A percentile compares a stretch with the other conserved stretches of the same genome.
Evolutionary conservation across 2,888 invertebrate genomes (phyloP).

Genomic region (Orthonevra nobilis): DNA sequence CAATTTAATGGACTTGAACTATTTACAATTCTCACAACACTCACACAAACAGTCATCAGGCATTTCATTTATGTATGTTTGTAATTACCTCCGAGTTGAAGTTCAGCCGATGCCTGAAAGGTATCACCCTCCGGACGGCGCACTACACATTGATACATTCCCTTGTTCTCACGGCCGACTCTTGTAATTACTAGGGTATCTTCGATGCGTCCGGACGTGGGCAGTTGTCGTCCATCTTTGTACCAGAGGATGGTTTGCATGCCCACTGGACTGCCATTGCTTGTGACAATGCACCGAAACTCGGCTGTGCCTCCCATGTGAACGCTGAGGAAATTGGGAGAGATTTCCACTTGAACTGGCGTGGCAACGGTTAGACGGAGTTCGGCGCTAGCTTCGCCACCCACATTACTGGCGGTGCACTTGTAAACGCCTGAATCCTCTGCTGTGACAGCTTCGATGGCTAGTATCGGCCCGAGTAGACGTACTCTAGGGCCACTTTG

Average conservation of each 20-base stretch:
- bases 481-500: slow-evolving; percentile 84
- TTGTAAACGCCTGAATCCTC: slow-evolving; percentile 86
- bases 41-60: not conserved
- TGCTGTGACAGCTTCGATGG: slow-evolving; percentile 86
- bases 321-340: slow-evolving; percentile 85
- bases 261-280: slow-evolving; percentile 82
- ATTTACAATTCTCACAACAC: slow-evolving; percentile 6
- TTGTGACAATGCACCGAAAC: slow-evolving; percentile 84
- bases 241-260: slow-evolving; percentile 84
- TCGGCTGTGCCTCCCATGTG: slow-evolving; percentile 88
- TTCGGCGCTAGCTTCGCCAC: slow-evolving; percentile 86
- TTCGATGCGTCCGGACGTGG: slow-evolving; percentile 84
- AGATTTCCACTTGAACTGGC: slow-evolving; percentile 85
- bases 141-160: slow-evolving; percentile 89
- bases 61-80: not conserved
- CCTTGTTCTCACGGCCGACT: slow-evolving; percentile 86
- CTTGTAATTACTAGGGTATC: slow-evolving; percentile 85
- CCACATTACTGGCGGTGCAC: slow-evolving; percentile 86
- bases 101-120: slow-evolving; percentile 88
- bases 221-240: slow-evolving; percentile 85
- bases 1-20: slow-evolving; percentile 49
- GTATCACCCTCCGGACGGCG: slow-evolving; percentile 87
- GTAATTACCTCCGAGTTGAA: slow-evolving; percentile 85
- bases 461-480: slow-evolving; percentile 85
- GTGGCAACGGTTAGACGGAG: slow-evolving; percentile 84